Evolutionary conservation across 2,888 invertebrate species (phyloP).

Genomic region (Mechanitis messenoides): DNA sequence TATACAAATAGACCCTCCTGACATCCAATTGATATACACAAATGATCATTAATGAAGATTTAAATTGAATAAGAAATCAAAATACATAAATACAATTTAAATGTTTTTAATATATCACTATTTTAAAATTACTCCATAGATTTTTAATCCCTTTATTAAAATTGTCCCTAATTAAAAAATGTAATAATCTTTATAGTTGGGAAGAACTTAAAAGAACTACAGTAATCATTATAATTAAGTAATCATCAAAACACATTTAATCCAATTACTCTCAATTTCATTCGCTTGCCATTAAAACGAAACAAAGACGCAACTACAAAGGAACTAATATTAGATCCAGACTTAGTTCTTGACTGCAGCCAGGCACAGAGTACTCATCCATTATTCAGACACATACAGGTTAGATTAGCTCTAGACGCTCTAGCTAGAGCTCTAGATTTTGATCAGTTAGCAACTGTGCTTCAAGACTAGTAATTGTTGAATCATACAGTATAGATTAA

Average conservation of each 20-base stretch:
- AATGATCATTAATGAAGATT: no score
- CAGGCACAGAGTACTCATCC: constrained; percentile 21
- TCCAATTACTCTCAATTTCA: constrained; percentile 1
- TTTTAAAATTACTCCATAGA: no score
- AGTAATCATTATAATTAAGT: no score
- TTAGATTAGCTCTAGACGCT: constrained; percentile 24
- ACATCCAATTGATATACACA: no score
- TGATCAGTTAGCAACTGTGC: constrained; percentile 20
- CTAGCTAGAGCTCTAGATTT: constrained; percentile 8
- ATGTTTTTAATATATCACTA: no score
- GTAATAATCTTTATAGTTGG: no score
- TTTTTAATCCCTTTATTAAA: no score
- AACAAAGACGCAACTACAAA: constrained; percentile 5
- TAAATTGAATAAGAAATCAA: no score
- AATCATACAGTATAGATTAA: not conserved
- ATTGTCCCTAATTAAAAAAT: no score
- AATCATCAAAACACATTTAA: not conserved
- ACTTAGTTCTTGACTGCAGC: constrained; percentile 15
- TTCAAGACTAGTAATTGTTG: not conserved
- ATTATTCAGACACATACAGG: constrained; percentile 27
- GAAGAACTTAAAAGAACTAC: no score
- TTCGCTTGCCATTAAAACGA: not conserved
- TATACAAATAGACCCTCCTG: no score
- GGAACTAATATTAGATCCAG: constrained; percentile 14
- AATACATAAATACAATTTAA: no score